A percentile compares a stretch with the other conserved stretches of the same genome.
These are phyloP conservation scores for Atherinomorus stipes DNA, from an alignment of 2,113 vertebrate species.

Conservation along the genomic window DNA sequence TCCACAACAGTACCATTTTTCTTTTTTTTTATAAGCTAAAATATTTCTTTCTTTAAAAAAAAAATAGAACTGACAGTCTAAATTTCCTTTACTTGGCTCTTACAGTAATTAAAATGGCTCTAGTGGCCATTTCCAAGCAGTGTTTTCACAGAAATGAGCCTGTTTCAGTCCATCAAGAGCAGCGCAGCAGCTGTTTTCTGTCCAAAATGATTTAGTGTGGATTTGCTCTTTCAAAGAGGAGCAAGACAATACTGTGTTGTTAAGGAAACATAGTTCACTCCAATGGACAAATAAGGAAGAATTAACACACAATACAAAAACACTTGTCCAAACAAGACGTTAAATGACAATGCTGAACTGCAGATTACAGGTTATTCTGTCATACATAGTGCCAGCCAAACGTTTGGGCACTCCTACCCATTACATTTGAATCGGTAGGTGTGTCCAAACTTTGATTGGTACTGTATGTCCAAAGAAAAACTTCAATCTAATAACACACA, in stretches of 20 bases:
- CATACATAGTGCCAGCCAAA: not conserved
- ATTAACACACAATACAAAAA: constrained; percentile 8
- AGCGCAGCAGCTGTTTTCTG: constrained; percentile 53
- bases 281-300: not conserved
- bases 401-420: too few species aligned
- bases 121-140: constrained; percentile 27
- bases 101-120: constrained; percentile 38
- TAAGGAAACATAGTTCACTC: constrained; percentile 15
- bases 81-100: constrained; percentile 35
- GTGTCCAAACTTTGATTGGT: too few species aligned
- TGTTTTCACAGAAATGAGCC: constrained; percentile 15
- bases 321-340: constrained; percentile 1
- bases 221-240: constrained; percentile 62
- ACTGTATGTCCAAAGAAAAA: too few species aligned
- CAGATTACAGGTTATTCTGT: not conserved
- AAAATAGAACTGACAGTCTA: constrained; percentile 26
- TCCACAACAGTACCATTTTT: too few species aligned
- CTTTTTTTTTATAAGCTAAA: too few species aligned
- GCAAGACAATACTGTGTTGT: constrained; percentile 39
- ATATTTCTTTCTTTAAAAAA: too few species aligned
- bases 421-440: too few species aligned
- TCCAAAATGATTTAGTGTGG: constrained; percentile 49
- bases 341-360: not conserved
- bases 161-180: constrained; percentile 33
- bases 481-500: not conserved